These are phyloP conservation scores for Neogobius melanostomus DNA, from an alignment of 2,113 vertebrate species.

Conservation along the genomic window DNA sequence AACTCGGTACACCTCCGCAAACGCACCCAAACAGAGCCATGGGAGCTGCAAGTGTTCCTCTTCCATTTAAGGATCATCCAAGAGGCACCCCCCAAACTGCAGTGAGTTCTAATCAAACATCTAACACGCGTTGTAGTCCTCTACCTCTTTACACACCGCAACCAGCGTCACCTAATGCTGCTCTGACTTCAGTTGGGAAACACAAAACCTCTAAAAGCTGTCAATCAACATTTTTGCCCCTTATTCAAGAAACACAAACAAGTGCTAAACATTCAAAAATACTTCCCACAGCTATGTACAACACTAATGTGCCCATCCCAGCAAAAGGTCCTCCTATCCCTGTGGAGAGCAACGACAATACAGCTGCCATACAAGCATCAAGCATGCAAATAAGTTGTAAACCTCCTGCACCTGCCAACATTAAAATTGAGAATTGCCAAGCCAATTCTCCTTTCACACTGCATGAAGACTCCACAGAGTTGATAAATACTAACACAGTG, in stretches of 20 bases:
- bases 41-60: not conserved
- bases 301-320: not conserved
- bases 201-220: not conserved
- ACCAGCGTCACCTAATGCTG: not conserved
- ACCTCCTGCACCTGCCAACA: conserved; percentile 77
- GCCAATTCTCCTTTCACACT: conserved; percentile 77
- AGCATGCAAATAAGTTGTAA: conserved; percentile 77
- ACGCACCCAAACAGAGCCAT: not conserved
- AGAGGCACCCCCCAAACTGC: not conserved
- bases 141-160: not conserved
- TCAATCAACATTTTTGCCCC: not conserved
- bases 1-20: not conserved
- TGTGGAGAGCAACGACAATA: conserved; percentile 68
- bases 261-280: not conserved
- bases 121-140: not conserved
- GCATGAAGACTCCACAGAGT: conserved; percentile 39
- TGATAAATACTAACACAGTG: conserved; percentile 73
- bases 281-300: not conserved
- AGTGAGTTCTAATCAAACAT: not conserved
- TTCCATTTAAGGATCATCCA: not conserved
- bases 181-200: not conserved
- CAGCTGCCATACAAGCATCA: conserved; percentile 73
- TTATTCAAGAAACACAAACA: not conserved
- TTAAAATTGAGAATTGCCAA: conserved; percentile 72
- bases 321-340: not conserved